Evolutionary conservation across 2,797 vertebrate species (phyloP).

Genomic region (Melanotaenia maccullochi): DNA sequence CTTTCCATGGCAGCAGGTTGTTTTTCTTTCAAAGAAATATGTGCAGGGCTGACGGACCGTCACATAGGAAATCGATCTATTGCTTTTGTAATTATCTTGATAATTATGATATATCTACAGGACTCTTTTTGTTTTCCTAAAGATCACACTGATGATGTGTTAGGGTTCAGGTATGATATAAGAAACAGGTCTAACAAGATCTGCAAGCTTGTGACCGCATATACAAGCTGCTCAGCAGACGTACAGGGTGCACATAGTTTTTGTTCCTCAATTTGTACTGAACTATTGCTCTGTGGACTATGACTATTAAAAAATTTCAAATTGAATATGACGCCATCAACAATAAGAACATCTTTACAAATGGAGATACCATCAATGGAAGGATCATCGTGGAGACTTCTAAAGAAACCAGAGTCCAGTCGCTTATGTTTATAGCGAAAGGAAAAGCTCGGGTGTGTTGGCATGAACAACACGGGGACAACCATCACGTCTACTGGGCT

Average conservation of each 20-base stretch:
- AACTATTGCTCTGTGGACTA: slow-evolving; percentile 12
- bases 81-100: background rate
- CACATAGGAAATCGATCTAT: background rate
- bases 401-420: slow-evolving; percentile 60
- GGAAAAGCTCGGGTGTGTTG: slow-evolving; percentile 71
- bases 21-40: too few species aligned
- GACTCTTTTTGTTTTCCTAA: too few species aligned
- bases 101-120: background rate
- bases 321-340: slow-evolving; percentile 79
- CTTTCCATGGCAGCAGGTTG: too few species aligned
- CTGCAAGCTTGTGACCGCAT: accelerated
- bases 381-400: slow-evolving; percentile 69
- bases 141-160: background rate
- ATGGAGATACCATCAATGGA: slow-evolving; percentile 75
- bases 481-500: slow-evolving; percentile 39
- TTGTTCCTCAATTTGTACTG: background rate
- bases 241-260: accelerated
- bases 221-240: background rate
- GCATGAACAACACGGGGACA: slow-evolving; percentile 51
- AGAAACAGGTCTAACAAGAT: slow-evolving; percentile 30
- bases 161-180: background rate
- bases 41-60: too few species aligned
- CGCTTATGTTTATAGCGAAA: slow-evolving; percentile 59
- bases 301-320: slow-evolving; percentile 61
- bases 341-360: slow-evolving; percentile 71